Evolutionary conservation across 2,113 vertebrate species (phyloP).

Genomic region (Parotia lawesii): DNA sequence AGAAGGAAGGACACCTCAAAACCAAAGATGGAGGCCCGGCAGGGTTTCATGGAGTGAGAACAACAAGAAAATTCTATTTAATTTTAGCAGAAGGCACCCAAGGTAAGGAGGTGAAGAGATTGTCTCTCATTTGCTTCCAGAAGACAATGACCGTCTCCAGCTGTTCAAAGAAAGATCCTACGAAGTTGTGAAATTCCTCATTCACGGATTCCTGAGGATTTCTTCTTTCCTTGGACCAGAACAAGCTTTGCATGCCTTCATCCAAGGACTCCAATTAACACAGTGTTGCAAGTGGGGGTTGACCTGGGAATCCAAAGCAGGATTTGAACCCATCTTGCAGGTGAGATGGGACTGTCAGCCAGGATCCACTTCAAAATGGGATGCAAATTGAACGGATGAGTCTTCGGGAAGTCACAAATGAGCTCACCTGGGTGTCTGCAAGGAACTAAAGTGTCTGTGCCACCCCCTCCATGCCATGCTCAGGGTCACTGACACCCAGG

Average conservation of each 20-base stretch:
- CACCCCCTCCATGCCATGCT: rapidly evolving
- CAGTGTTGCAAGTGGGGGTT: neutral
- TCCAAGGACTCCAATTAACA: neutral
- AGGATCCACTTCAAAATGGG: neutral
- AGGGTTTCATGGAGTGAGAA: neutral
- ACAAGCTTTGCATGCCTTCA: neutral
- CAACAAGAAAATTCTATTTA: neutral
- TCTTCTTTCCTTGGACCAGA: neutral
- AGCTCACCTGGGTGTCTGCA: neutral
- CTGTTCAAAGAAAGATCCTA: neutral
- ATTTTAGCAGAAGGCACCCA: neutral
- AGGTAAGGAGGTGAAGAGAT: neutral
- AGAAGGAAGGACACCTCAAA: neutral
- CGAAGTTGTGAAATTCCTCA: neutral
- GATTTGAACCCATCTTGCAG: neutral
- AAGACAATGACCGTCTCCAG: neutral
- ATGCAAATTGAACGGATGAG: neutral
- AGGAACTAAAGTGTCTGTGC: rapidly evolving
- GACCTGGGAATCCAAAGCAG: neutral
- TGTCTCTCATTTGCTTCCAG: neutral
- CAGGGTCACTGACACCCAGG: neutral
- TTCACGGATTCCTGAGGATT: neutral
- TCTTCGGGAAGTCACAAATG: neutral
- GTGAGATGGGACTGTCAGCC: neutral
- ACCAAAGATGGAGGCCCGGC: neutral